Conservation (phyloP, 2,113 vertebrate species). For the Antigone vipio region DNA sequence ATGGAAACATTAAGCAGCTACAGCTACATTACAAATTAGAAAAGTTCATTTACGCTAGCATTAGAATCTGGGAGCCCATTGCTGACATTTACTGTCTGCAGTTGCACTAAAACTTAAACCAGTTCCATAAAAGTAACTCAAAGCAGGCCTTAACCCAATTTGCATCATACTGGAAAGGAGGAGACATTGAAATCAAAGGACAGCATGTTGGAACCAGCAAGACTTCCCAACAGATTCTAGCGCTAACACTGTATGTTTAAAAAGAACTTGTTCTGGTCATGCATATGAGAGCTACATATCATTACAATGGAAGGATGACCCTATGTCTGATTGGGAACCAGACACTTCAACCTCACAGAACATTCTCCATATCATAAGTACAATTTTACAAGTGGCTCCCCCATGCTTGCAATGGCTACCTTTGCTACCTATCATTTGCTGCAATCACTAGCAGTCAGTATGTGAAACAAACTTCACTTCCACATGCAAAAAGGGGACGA, state of each 20-base stretch:
- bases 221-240: background rate
- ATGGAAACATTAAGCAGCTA: background rate
- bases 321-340: background rate
- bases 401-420: background rate
- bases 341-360: background rate
- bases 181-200: background rate
- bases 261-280: background rate
- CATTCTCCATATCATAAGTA: background rate
- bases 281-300: background rate
- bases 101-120: background rate
- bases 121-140: background rate
- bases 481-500: background rate
- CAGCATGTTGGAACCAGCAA: background rate
- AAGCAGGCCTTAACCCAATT: background rate
- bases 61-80: background rate
- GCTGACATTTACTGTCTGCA: background rate
- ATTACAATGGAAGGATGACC: background rate
- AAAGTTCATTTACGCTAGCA: background rate
- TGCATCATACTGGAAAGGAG: background rate
- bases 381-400: background rate
- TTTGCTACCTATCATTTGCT: background rate
- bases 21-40: background rate
- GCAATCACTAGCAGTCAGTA: background rate
- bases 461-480: background rate
- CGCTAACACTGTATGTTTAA: background rate